phyloP scores from a whole-genome alignment of 2,113 vertebrate species.

The Meles meles region DNA sequence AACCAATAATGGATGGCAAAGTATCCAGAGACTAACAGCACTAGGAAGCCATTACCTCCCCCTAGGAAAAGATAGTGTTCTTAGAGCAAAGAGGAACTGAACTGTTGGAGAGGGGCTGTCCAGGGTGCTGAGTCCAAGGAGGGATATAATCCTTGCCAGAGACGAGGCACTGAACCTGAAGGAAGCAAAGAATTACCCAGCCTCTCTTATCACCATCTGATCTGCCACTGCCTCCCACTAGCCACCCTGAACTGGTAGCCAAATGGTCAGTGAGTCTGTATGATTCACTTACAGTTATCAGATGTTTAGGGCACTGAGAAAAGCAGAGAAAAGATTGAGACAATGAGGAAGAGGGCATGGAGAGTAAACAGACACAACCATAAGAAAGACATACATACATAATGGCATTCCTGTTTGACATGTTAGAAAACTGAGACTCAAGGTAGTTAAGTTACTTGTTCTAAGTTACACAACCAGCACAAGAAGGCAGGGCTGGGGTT shows the following conservation, averaged over 20 bases:
- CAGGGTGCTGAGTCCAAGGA: not conserved
- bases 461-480: not conserved
- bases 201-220: not conserved
- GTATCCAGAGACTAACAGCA: not conserved
- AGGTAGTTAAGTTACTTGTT: not conserved
- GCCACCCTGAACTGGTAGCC: not conserved
- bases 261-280: not conserved
- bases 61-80: not conserved
- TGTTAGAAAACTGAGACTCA: not conserved
- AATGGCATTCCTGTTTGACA: not conserved
- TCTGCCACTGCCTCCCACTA: not conserved
- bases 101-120: accelerated
- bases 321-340: not conserved
- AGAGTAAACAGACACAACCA: not conserved
- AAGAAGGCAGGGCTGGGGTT: not conserved
- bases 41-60: not conserved
- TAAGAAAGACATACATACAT: not conserved
- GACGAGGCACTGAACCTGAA: not conserved
- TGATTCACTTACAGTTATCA: not conserved
- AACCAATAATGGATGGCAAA: not conserved
- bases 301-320: not conserved
- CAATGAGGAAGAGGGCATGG: accelerated
- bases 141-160: not conserved
- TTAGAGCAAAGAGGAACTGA: not conserved
- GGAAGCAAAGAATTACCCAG: not conserved